These are phyloP conservation scores for Brachyistius frenatus DNA, from an alignment of 2,113 vertebrate species.

Conservation along the genomic window DNA sequence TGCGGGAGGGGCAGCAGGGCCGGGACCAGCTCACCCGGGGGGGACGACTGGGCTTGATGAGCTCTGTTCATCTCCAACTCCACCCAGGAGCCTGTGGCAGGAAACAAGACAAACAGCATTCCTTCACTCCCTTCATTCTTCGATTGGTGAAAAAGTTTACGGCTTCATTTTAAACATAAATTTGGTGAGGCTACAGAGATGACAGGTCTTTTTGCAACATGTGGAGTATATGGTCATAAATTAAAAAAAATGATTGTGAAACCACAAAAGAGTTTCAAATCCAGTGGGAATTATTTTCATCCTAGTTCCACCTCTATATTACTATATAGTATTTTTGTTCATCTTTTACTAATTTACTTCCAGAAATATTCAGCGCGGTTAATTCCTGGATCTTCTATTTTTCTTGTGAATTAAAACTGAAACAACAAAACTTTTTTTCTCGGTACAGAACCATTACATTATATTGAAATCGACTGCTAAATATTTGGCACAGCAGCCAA, in stretches of 20 bases:
- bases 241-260: no score
- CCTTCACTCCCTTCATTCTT: neutral
- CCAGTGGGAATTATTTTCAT: no score
- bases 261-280: no score
- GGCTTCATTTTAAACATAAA: neutral
- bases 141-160: neutral
- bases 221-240: no score
- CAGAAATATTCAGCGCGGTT: no score
- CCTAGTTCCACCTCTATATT: neutral
- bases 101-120: neutral
- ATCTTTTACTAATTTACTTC: no score
- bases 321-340: neutral
- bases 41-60: slow-evolving; percentile 43
- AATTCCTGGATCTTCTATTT: neutral
- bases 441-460: no score
- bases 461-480: no score
- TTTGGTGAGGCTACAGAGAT: no score
- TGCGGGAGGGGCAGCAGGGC: slow-evolving; percentile 75
- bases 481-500: no score
- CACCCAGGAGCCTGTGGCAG: slow-evolving; percentile 94
- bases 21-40: slow-evolving; percentile 54
- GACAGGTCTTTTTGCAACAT: no score
- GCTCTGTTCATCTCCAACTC: slow-evolving; percentile 93
- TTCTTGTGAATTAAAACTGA: neutral
- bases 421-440: no score